Conservation (phyloP, 1,140 invertebrate genomes). For the Hydropsyche tenuis region DNA sequence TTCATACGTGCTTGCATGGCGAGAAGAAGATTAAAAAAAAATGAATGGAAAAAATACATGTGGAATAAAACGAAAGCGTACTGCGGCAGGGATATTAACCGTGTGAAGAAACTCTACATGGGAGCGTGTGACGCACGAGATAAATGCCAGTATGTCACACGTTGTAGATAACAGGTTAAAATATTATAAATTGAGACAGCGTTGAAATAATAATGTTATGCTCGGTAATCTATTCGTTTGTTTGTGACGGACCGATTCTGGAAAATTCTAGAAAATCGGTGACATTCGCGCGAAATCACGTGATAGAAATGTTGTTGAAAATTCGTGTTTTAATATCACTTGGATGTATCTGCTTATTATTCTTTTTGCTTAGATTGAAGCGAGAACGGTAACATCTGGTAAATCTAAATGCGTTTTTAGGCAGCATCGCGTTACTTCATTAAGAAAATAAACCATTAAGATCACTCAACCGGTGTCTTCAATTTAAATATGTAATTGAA, state of each 20-base stretch:
- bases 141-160: constrained; percentile 9
- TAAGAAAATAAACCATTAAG: constrained; percentile 45
- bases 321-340: too few species aligned
- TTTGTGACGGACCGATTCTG: too few species aligned
- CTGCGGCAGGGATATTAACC: constrained; percentile 13
- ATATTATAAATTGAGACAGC: too few species aligned
- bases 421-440: constrained; percentile 39
- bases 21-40: not conserved
- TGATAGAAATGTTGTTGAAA: too few species aligned
- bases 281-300: too few species aligned
- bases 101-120: constrained; percentile 24
- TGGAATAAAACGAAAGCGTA: not conserved
- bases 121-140: constrained; percentile 22
- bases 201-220: too few species aligned
- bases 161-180: too few species aligned
- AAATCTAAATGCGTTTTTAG: constrained; percentile 34
- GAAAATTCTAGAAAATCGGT: too few species aligned
- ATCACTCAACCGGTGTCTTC: constrained; percentile 38
- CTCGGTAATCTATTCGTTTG: too few species aligned
- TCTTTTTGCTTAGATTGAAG: not conserved
- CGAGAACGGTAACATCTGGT: constrained; percentile 38
- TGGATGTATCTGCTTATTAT: not conserved
- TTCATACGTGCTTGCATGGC: not conserved
- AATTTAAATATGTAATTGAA: not conserved
- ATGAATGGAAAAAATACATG: not conserved